phyloP scores from a whole-genome alignment of 2,113 vertebrate genomes.

The Megalops atlanticus region DNA sequence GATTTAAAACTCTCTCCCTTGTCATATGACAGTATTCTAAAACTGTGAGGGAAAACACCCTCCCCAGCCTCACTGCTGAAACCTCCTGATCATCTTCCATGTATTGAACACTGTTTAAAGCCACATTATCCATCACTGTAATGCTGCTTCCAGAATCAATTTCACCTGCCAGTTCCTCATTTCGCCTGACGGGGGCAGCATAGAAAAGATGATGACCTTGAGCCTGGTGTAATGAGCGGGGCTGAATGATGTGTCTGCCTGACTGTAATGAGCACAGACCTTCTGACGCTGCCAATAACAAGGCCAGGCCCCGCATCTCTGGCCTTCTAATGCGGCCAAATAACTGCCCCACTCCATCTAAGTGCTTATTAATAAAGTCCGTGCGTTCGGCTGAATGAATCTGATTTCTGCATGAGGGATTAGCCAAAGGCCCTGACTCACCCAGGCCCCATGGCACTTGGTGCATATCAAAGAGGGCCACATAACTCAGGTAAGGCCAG shows the following conservation, averaged over 20 bases:
- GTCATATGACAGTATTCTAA: not conserved
- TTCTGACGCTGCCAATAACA: not conserved
- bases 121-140: not conserved
- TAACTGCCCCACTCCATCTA: not conserved
- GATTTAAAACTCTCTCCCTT: not conserved
- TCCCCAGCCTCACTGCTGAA: not conserved
- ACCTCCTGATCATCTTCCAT: not conserved
- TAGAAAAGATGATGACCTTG: conserved; percentile 6
- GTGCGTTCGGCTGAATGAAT: not conserved
- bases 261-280: not conserved
- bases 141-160: not conserved
- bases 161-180: conserved; percentile 15
- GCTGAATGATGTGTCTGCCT: not conserved
- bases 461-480: not conserved
- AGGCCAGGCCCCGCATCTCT: not conserved
- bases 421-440: not conserved
- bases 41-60: not conserved
- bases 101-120: not conserved
- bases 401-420: not conserved
- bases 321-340: not conserved
- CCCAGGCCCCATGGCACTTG: not conserved
- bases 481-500: too few species aligned
- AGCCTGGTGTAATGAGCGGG: not conserved
- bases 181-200: conserved; percentile 35
- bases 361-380: not conserved